These are phyloP conservation scores for Furnarius figulus DNA, from an alignment of 2,113 vertebrate species.

Conservation along the genomic window DNA sequence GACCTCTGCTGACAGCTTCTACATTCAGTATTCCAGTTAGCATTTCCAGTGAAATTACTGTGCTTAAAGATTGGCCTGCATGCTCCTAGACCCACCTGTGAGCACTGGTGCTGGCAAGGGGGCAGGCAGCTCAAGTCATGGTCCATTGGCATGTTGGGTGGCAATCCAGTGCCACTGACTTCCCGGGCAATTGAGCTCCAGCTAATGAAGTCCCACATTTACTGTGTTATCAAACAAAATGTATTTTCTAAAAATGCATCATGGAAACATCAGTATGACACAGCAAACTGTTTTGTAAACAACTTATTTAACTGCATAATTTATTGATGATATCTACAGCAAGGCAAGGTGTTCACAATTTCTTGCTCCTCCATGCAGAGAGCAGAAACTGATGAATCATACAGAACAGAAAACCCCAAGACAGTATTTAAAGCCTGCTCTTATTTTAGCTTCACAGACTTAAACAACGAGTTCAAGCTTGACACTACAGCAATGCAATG, in stretches of 20 bases:
- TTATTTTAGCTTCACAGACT: background rate
- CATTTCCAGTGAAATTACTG: background rate
- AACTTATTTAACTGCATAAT: background rate
- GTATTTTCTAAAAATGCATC: background rate
- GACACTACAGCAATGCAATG: background rate
- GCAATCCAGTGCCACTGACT: background rate
- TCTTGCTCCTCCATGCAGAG: background rate
- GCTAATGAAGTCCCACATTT: background rate
- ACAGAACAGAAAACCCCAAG: background rate
- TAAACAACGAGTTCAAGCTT: background rate
- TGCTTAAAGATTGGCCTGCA: background rate
- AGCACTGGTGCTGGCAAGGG: background rate
- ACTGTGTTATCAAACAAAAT: background rate
- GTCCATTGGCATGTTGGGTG: background rate
- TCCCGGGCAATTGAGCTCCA: background rate
- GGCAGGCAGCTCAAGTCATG: background rate
- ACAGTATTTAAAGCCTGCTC: background rate
- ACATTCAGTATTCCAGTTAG: background rate
- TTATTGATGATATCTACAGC: background rate
- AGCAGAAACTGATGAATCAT: background rate
- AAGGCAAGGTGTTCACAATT: background rate
- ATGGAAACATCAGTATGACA: background rate
- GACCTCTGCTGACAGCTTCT: background rate
- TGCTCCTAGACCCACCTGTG: background rate
- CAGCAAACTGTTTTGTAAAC: background rate